Evolutionary conservation across 2,113 vertebrate species (phyloP).

Genomic region (Myodes glareolus): DNA sequence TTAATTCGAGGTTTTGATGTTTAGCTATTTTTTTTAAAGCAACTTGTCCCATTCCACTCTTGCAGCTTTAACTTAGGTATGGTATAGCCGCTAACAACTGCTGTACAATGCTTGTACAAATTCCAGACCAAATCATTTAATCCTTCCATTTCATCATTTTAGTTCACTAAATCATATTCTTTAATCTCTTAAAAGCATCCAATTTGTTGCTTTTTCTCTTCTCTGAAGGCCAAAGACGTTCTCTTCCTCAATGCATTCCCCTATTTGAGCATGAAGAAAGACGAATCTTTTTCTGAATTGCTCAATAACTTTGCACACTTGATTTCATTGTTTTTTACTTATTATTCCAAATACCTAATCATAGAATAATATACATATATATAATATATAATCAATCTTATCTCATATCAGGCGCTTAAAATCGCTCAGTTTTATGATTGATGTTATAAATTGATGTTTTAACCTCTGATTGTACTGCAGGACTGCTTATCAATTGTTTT

Average conservation of each 20-base stretch:
- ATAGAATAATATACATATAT: constrained; percentile 13
- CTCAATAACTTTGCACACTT: background rate
- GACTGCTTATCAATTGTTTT: background rate
- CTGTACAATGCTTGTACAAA: background rate
- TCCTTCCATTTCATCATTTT: background rate
- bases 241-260: background rate
- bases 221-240: background rate
- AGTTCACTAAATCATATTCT: background rate
- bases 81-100: background rate
- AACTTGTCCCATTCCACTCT: background rate
- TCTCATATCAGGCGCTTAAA: background rate
- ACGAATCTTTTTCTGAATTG: background rate
- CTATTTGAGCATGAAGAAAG: background rate
- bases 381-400: background rate
- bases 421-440: background rate
- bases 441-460: constrained; percentile 36
- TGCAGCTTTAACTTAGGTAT: background rate
- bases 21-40: background rate
- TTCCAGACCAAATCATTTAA: background rate
- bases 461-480: background rate
- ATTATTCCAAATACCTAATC: background rate
- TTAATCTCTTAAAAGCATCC: background rate
- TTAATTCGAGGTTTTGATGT: background rate
- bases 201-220: background rate
- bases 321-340: constrained; percentile 8